These are phyloP conservation scores for Micrasema minimum DNA, from an alignment of 1,140 invertebrate species.

Conservation along the genomic window DNA sequence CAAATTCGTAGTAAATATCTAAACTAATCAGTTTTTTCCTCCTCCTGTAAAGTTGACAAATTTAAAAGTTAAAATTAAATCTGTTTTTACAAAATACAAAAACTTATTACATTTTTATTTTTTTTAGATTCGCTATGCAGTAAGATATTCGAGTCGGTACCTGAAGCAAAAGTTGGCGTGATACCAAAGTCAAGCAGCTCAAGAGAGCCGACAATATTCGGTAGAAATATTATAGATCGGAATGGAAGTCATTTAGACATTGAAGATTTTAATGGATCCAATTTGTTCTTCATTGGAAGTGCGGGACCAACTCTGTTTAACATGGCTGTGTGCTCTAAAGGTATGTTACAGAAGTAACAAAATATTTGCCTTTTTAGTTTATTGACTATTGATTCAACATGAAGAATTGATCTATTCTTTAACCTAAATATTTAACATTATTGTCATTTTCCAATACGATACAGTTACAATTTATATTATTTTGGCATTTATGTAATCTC, in stretches of 20 bases:
- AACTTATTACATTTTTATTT: not conserved
- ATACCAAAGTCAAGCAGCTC: slow-evolving; percentile 6
- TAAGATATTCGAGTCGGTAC: slow-evolving; percentile 28
- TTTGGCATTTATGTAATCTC: too few relatives aligned
- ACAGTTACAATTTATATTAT: too few relatives aligned
- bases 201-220: slow-evolving; percentile 50
- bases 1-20: too few relatives aligned
- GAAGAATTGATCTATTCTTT: too few relatives aligned
- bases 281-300: slow-evolving; percentile 64
- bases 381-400: too few relatives aligned
- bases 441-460: too few relatives aligned
- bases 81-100: too few relatives aligned
- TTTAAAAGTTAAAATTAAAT: too few relatives aligned
- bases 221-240: slow-evolving; percentile 57
- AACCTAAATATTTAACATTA: too few relatives aligned
- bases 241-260: slow-evolving; percentile 48
- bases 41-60: too few relatives aligned
- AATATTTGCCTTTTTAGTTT: not conserved
- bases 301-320: slow-evolving; percentile 68
- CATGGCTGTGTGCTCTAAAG: slow-evolving; percentile 64
- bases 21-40: too few relatives aligned
- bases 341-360: slow-evolving; percentile 54
- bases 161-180: slow-evolving; percentile 36
- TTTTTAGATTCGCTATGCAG: slow-evolving; percentile 31
- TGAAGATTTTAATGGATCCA: slow-evolving; percentile 56